A percentile compares a stretch with the other conserved stretches of the same genome.
These are phyloP conservation scores for Sebastolobus alascanus DNA, from an alignment of 2,797 vertebrate genomes.

Conservation along the genomic window DNA sequence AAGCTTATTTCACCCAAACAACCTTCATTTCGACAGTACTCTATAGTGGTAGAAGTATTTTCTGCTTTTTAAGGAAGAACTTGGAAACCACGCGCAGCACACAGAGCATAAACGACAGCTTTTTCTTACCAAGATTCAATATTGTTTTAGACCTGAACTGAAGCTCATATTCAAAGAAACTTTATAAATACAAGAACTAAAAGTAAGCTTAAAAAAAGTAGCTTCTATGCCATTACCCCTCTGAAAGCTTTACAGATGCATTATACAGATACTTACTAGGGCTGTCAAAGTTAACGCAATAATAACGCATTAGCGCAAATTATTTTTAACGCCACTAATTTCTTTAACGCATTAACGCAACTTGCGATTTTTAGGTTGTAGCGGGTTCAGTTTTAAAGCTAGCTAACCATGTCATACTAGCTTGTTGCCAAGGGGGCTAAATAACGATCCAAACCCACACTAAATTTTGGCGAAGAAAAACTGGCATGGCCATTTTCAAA, in stretches of 20 bases:
- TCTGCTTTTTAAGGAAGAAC: neutral
- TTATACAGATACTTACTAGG: neutral
- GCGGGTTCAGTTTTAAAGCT: too few relatives aligned
- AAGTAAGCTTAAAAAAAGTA: neutral
- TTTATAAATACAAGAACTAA: neutral
- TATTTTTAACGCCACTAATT: too few relatives aligned
- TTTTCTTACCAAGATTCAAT: neutral
- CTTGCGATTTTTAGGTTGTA: too few relatives aligned
- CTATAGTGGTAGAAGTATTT: neutral
- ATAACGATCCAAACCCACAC: too few relatives aligned
- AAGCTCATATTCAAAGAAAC: neutral
- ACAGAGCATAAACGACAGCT: neutral
- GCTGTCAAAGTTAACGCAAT: too few relatives aligned
- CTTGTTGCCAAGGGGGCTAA: too few relatives aligned
- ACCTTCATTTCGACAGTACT: neutral
- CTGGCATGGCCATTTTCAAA: too few relatives aligned
- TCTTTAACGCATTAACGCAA: too few relatives aligned
- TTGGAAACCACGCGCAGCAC: neutral
- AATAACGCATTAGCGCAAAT: rapidly evolving
- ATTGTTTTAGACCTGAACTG: neutral
- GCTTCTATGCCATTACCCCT: neutral
- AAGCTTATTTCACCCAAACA: neutral
- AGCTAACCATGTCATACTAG: too few relatives aligned
- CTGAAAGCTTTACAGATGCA: neutral
- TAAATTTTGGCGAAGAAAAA: too few relatives aligned